Base-by-base conservation (phyloP, 2,113 vertebrate species). In the Marmota flaviventris region DNA sequence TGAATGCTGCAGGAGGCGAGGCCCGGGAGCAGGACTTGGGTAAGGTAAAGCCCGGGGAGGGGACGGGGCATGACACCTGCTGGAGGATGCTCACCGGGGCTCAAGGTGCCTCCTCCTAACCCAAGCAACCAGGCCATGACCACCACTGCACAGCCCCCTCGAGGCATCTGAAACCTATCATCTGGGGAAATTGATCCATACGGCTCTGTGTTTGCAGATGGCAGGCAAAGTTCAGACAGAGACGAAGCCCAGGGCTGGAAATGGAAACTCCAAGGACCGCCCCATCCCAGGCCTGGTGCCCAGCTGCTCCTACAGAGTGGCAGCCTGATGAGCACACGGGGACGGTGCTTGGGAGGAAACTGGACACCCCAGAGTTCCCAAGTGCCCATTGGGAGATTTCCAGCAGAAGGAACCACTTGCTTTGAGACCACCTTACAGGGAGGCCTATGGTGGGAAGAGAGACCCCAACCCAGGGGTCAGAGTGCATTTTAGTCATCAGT, bases 31-130 rank as follows among this genome's bases (percentile, higher is more conserved):
- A 58, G 20, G 56, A 22, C 6, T 7, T 22, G 22, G 56, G 20
- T 20, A 58, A 7, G 20, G 56, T 8, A 20, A 2, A 24, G 56
- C 20, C 2, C 7, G 3, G 56, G 56, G 61, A 25, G 61, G 58
- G 58, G 58, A 8, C 3, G 3, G 24, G 13, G 27, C 13, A 58
- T 0, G 29, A 69, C 2, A 58, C 27, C 1, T 39, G 14, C 9
- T 20, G 10, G 9, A 42, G 58, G 34, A 1, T 18, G 37, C 61
- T 20, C 9, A 10, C 27, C 12, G 18, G 45, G 45, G 16, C 17
- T 3, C 39, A 13, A 45, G 2, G 32, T 16, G 1, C 25, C 18
- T 77, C 69, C 39, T 51, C 73, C 48, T 34, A 82, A 18, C 18
- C 56, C n/a, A 2, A 65, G 45, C 61, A 72, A 32, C 13, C 8